These are phyloP conservation scores for Zaprionus capensis DNA, from an alignment of 1,140 invertebrate species.

Conservation along the genomic window DNA sequence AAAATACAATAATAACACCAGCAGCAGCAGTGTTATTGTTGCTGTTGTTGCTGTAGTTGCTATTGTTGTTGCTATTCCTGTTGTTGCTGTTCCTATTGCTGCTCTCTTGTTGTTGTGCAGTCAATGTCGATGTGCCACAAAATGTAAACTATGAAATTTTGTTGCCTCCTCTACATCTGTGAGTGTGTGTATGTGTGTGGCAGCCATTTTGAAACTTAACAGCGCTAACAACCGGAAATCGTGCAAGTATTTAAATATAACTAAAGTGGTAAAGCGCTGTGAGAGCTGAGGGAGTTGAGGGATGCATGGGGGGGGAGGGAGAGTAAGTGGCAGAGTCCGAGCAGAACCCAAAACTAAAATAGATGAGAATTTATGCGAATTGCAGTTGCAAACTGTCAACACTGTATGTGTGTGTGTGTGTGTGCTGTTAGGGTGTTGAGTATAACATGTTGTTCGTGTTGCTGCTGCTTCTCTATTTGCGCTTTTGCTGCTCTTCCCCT, in stretches of 20 bases:
- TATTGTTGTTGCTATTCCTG: not conserved
- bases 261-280: conserved; percentile 63
- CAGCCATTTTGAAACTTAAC: conserved; percentile 76
- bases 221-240: conserved; percentile 79
- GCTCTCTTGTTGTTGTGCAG: not conserved
- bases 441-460: conserved; percentile 37
- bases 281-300: conserved; percentile 14
- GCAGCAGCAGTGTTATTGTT: conserved; percentile 1
- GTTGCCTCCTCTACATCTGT: conserved; percentile 11
- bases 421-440: conserved; percentile 16
- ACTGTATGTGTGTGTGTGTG: conserved; percentile 5
- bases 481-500: not conserved
- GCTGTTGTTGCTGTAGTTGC: no score
- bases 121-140: conserved; percentile 15
- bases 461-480: not conserved
- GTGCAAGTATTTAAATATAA: conserved; percentile 79
- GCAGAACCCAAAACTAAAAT: conserved; percentile 73
- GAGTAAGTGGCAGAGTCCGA: not conserved
- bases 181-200: conserved; percentile 31
- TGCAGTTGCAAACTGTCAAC: conserved; percentile 29
- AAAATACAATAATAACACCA: conserved; percentile 21
- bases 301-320: not conserved
- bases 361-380: conserved; percentile 77
- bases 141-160: conserved; percentile 64
- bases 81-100: not conserved